Conservation (phyloP, 2,888 invertebrate genomes). For the Syrphus vitripennis region DNA sequence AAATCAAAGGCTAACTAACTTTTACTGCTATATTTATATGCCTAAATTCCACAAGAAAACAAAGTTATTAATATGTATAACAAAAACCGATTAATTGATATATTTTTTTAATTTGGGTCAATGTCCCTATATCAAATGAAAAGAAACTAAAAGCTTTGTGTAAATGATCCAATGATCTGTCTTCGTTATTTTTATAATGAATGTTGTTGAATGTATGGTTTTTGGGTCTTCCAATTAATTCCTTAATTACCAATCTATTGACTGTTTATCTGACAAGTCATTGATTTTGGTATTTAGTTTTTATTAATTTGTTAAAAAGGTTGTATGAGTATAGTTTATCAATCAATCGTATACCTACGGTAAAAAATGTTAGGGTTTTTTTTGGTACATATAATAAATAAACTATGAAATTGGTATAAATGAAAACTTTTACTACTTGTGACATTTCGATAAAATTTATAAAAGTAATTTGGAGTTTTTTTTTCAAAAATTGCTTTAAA, state of each 20-base stretch:
- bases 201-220: neutral
- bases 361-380: too few species aligned
- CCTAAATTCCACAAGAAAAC: neutral
- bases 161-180: neutral
- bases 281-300: neutral
- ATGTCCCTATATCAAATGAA: neutral
- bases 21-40: neutral
- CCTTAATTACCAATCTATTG: constrained; percentile 4
- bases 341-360: neutral
- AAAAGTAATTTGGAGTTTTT: too few species aligned
- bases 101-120: constrained; percentile 15
- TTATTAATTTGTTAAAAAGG: neutral
- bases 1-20: neutral
- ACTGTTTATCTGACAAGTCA: constrained; percentile 11
- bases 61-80: neutral
- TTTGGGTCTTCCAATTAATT: neutral
- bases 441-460: too few species aligned
- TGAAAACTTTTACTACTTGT: too few species aligned
- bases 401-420: too few species aligned
- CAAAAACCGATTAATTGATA: neutral
- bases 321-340: neutral
- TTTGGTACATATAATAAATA: too few species aligned
- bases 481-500: too few species aligned
- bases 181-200: neutral
- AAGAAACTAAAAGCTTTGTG: neutral